Percentiles rank a stretch among this genome's conserved stretches.
phyloP scores from a whole-genome alignment of 2,888 invertebrate species.

The Chouioia cunea region DNA sequence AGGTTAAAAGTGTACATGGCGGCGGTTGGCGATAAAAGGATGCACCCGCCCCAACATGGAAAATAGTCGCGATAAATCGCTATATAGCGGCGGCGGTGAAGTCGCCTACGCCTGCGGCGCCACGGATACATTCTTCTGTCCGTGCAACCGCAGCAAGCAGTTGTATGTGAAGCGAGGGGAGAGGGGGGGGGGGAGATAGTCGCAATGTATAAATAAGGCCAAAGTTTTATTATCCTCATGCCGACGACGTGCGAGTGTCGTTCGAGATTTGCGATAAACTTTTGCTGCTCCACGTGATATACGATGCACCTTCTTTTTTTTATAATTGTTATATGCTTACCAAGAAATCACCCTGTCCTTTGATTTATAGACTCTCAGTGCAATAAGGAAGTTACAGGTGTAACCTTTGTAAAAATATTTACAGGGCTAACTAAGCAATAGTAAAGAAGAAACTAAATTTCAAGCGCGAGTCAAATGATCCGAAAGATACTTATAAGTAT shows the following conservation, averaged over 20 bases:
- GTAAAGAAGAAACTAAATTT: no score
- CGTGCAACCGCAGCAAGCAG: neutral
- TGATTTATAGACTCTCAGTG: constrained; percentile 21
- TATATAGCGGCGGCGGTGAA: constrained; percentile 61
- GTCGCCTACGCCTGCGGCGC: neutral
- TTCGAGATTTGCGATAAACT: constrained; percentile 36
- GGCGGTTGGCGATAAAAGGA: constrained; percentile 37
- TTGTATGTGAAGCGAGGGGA: neutral
- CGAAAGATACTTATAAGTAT: no score
- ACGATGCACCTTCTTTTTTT: neutral
- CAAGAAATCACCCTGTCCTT: constrained; percentile 15
- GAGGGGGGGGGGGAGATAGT: neutral
- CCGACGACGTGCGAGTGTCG: constrained; percentile 19
- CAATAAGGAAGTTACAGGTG: constrained; percentile 8
- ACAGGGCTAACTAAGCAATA: no score
- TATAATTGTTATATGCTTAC: constrained; percentile 5
- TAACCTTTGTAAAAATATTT: no score
- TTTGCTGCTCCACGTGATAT: constrained; percentile 17
- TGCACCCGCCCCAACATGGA: constrained; percentile 60
- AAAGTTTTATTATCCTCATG: constrained; percentile 13
- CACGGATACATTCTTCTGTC: neutral
- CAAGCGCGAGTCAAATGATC: no score
- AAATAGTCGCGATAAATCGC: constrained; percentile 66
- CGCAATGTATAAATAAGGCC: constrained; percentile 21
- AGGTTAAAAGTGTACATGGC: neutral